phyloP scores from a whole-genome alignment of 2,113 vertebrate genomes.

The Scomber colias region DNA sequence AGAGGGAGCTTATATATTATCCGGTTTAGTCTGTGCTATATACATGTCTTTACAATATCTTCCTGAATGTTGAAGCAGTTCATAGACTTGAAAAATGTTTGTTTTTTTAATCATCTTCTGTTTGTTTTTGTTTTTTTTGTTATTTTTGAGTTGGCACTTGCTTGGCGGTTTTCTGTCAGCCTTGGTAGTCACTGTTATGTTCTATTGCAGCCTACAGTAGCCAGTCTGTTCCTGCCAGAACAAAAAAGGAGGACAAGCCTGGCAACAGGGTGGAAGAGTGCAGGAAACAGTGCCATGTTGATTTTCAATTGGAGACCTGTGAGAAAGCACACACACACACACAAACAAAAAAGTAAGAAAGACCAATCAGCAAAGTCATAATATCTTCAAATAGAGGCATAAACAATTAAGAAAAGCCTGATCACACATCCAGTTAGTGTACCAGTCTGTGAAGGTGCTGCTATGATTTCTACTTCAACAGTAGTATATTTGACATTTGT shows the following conservation, averaged over 20 bases:
- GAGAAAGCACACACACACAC: conserved; percentile 21
- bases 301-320: conserved; percentile 97
- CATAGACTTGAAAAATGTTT: conserved; percentile 92
- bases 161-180: conserved; percentile 92
- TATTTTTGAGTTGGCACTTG: conserved; percentile 93
- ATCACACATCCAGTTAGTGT: too few species aligned
- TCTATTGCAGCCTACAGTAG: conserved; percentile 93
- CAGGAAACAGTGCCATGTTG: conserved; percentile 98
- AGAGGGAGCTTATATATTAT: conserved; percentile 98
- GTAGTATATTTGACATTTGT: too few species aligned
- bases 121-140: conserved; percentile 41
- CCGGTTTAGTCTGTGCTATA: conserved; percentile 98
- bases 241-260: conserved; percentile 91
- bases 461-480: too few species aligned
- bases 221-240: conserved; percentile 94
- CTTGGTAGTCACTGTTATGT: conserved; percentile 90
- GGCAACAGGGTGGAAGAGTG: conserved; percentile 95
- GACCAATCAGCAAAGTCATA: neutral
- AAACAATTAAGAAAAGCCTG: neutral
- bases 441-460: too few species aligned
- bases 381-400: neutral
- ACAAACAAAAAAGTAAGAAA: neutral
- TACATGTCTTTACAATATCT: conserved; percentile 99
- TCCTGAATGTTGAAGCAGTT: conserved; percentile 99
- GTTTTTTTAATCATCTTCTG: conserved; percentile 83